Evolutionary conservation across 23 tunicate species (phyloP), one percentile per base, ranked within the genome.

Genomic region (Halocynthia roretzi): DNA sequence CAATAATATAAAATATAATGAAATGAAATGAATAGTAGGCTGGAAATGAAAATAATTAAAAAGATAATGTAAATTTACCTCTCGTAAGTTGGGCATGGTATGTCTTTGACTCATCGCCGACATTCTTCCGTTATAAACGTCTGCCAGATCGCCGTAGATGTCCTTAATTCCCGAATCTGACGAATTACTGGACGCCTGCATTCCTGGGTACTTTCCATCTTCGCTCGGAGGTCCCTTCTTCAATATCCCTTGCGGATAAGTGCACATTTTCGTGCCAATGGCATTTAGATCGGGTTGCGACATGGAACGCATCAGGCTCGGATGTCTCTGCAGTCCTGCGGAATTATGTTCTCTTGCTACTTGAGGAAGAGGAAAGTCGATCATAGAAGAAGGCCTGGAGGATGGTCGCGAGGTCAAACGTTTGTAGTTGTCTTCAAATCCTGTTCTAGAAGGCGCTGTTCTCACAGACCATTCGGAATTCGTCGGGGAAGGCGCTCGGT

Each of bases 231-330:
- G 8, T 49, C 2, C 55, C 15, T 44, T 57, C 63, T 92, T 92
- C 72, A 92, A 68, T 19, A 92, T 92, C 8, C 98, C 98, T 79
- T 92, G 93, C 7, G 98, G 98, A 50, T 92, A 92, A 52, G 98
- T 92, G 22, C 78, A 62, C 31, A 76, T 64, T 17, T 53, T 49
- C 18, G 14, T 64, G 12, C 70, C 40, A 9, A 52, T 21, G 53
- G 54, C 56, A 14, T 56, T 64, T 6, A 92, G 70, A 62, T 86
- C 56, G 0, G 98, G 98, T 55, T 92, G 98, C 8, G 98, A 92
- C 64, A 73, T 53, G 8, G 92, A 82, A 10, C 98, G 82, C 48
- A 61, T 56, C 40, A 84, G 40, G 71, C 71, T 82, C 10, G 56
- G 14, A 12, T 62, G 18, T n/a, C 78, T 68, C 94, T 71, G 17